Percentiles rank a stretch among this genome's conserved stretches.
These are phyloP conservation scores for Eubasilissa splendida DNA, from an alignment of 2,888 invertebrate species.

Conservation along the genomic window DNA sequence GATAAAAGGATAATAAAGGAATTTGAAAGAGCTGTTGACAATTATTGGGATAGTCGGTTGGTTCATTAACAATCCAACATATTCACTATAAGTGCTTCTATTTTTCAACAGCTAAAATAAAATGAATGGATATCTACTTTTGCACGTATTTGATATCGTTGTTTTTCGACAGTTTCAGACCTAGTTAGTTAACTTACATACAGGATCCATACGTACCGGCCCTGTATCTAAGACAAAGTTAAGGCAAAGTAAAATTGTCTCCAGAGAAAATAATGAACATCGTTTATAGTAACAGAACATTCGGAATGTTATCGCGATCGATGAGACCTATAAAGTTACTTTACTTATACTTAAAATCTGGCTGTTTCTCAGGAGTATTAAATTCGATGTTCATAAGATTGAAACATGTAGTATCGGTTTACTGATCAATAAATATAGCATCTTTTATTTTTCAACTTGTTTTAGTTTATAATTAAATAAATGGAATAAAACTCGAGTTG, in stretches of 20 bases:
- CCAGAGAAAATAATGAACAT: slow-evolving; percentile 18
- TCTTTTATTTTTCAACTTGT: too few relatives aligned
- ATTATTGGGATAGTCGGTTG: too few relatives aligned
- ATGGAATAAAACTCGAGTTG: too few relatives aligned
- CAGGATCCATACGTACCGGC: not conserved
- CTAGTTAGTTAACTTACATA: not conserved
- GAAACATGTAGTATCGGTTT: slow-evolving; percentile 15
- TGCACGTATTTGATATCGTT: too few relatives aligned
- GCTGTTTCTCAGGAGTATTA: not conserved
- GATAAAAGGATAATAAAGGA: too few relatives aligned
- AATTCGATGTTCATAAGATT: slow-evolving; percentile 15
- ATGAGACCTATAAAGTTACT: slow-evolving; percentile 8
- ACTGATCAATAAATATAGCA: slow-evolving; percentile 2
- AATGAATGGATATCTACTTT: too few relatives aligned
- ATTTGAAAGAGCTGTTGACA: too few relatives aligned
- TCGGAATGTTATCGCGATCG: slow-evolving; percentile 28
- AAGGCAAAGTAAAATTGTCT: slow-evolving; percentile 5
- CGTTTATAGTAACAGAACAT: slow-evolving; percentile 11
- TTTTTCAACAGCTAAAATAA: too few relatives aligned
- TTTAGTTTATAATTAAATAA: too few relatives aligned
- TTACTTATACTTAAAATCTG: slow-evolving; percentile 12
- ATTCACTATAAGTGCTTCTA: too few relatives aligned
- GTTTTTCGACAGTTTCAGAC: not conserved
- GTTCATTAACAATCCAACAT: too few relatives aligned
- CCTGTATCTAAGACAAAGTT: not conserved